Base-by-base conservation (phyloP, 1,140 invertebrate genomes). In the Anoplolepis gracilipes region DNA sequence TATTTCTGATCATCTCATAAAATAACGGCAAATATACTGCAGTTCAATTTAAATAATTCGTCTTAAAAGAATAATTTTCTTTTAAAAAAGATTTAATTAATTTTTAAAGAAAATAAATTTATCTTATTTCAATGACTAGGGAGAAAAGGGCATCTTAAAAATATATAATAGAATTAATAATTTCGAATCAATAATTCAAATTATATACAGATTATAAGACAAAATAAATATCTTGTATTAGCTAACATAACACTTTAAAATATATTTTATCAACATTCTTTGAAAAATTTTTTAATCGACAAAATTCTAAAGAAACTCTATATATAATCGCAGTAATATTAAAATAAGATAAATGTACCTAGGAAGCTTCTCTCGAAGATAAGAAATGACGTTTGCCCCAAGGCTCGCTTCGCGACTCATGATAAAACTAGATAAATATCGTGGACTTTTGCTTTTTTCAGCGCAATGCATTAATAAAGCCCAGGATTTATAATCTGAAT, bases 371-470 rank as follows among this genome's bases (percentile, higher is more conserved):
- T 97, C 92, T 88, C 96, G 90, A 88, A 96, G 88, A 94, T 96
- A 94, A 89, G 96, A 94, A 67, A 95, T 96, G 28, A 97, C 97
- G 90, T 97, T 97, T 46, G 93, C 90, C 2, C 95, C 96, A 16
- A 97, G 92, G 13, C 91, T 93, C 1, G 95, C 90, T 86, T 96
- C 95, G 42, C 97, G 95, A 61, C 97, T 97, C 93, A 98, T 96
- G 61, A 98, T 96, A 90, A 98, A 97, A n/a, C 97, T 97, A 33
- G 97, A 98, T 7, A 98, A 94, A 92, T 98, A 98, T 62, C 97
- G 95, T 0, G 97, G 96, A 77, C 96, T 97, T 90, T 97, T 97
- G 36, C 96, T 96, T 94, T 98, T 97, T 91, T 98, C 97, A 3
- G 97, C 97, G 88, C 98, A 98, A 91, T 98, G 98, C 91, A 98